phyloP scores from a whole-genome alignment of 2,797 vertebrate species.

The Phoebastria nigripes region DNA sequence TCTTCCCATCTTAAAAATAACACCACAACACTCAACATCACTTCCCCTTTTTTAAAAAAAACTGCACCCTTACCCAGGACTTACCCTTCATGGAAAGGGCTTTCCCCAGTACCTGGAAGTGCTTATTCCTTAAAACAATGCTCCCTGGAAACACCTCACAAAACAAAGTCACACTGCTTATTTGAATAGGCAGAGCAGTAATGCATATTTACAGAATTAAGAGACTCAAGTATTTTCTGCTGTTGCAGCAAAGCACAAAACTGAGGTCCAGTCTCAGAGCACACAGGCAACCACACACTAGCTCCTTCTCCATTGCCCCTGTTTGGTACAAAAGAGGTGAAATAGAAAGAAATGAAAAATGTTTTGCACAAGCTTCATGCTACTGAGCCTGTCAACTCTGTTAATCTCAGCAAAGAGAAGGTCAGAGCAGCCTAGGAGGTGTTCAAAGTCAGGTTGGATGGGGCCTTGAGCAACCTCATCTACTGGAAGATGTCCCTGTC shows the following conservation, averaged over 20 bases:
- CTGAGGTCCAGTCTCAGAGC: not conserved
- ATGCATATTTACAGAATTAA: not conserved
- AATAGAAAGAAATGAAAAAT: not conserved
- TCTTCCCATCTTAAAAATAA: not conserved
- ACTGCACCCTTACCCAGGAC: not conserved
- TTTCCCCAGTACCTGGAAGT: not conserved
- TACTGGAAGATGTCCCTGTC: not conserved
- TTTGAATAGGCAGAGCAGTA: not conserved
- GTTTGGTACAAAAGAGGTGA: not conserved
- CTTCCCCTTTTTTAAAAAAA: not conserved
- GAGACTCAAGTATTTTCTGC: not conserved
- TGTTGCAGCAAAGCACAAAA: not conserved
- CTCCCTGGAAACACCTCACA: not conserved
- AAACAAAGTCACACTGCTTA: not conserved
- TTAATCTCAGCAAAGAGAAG: not conserved
- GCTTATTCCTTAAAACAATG: not conserved
- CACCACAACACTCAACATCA: not conserved
- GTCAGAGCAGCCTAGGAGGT: not conserved
- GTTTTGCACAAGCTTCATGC: not conserved
- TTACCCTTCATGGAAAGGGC: not conserved
- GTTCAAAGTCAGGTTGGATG: not conserved
- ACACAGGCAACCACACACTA: not conserved
- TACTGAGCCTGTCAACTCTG: not conserved
- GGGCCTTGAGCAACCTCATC: not conserved
- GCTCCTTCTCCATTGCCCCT: not conserved